Evolutionary conservation across 2,113 vertebrate genomes (phyloP).

Genomic region (Heterotilapia buettikoferi): DNA sequence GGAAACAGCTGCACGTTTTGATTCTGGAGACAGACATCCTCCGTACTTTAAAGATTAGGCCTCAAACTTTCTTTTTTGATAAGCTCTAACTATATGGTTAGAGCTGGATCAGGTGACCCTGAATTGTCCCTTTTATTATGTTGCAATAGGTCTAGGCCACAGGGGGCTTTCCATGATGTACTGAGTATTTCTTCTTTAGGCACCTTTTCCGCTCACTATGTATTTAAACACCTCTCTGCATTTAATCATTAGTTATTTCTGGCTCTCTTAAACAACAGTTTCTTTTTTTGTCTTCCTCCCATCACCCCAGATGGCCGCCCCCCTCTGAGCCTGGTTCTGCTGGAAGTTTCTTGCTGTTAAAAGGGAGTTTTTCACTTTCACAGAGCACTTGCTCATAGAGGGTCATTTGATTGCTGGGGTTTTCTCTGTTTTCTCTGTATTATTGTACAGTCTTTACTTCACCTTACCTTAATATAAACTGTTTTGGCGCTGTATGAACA

Average conservation of each 20-base stretch:
- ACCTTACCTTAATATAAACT: background rate
- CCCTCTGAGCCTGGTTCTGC: background rate
- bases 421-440: background rate
- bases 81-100: background rate
- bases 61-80: background rate
- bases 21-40: background rate
- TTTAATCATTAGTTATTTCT: background rate
- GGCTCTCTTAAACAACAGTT: background rate
- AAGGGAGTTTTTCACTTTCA: background rate
- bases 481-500: fast-evolving
- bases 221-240: background rate
- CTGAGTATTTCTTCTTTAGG: background rate
- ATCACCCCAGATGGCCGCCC: fast-evolving
- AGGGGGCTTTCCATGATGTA: background rate
- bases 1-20: background rate
- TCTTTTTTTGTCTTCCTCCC: background rate
- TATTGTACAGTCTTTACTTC: background rate
- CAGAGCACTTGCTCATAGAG: background rate
- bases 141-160: background rate
- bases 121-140: background rate
- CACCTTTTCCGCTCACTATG: background rate
- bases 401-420: background rate
- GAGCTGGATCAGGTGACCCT: background rate
- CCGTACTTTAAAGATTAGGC: background rate
- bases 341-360: background rate